Evolutionary conservation across 2,888 invertebrate genomes (phyloP), one percentile per base, ranked within the genome.

Genomic region (Cheiracanthium punctorium): DNA sequence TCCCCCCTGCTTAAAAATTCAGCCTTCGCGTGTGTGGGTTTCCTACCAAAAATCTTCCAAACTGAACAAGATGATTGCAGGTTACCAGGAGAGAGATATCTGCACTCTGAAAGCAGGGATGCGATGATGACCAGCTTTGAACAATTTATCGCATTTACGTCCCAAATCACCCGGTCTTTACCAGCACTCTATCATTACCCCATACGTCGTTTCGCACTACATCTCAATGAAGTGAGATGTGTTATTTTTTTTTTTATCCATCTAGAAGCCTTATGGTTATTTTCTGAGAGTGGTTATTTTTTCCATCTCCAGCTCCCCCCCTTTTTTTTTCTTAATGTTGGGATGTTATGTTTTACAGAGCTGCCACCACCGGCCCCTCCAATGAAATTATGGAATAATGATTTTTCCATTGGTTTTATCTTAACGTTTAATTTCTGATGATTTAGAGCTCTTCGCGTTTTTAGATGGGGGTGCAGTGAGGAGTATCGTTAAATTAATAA

Each of bases 301-400:
- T 58, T 58, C 24, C 58, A 20, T 58, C 20, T 58, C 24, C 17
- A 5, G 20, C 4, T 30, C 32, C 20, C 65, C 64, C 28, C 41
- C 65, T 75, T 75, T 75, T 41, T 24, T n/a, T n/a, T n/a, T n/a
- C 17, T 58, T 58, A 58, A 58, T 58, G 58, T 58, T 58, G 20
- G 20, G 58, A 58, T 58, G 58, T 58, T 58, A 58, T 24, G 12
- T 58, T 58, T 58, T 12, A 5, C 58, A 17, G 20, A 5, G 20
- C 58, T 24, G 24, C 24, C 24, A 33, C 24, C 69, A 20, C n/a
- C n/a, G n/a, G n/a, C n/a, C 20, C 69, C 33, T 10, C 37, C 74
- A 81, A 81, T 81, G 74, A 81, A 81, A 81, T 81, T 81, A 81
- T 28, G 81, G 37, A 75, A 75, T 81, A 70, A 81, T 81, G 81